Evolutionary conservation across 2,888 invertebrate genomes (phyloP).

Genomic region (Dicranocentrus wangi): DNA sequence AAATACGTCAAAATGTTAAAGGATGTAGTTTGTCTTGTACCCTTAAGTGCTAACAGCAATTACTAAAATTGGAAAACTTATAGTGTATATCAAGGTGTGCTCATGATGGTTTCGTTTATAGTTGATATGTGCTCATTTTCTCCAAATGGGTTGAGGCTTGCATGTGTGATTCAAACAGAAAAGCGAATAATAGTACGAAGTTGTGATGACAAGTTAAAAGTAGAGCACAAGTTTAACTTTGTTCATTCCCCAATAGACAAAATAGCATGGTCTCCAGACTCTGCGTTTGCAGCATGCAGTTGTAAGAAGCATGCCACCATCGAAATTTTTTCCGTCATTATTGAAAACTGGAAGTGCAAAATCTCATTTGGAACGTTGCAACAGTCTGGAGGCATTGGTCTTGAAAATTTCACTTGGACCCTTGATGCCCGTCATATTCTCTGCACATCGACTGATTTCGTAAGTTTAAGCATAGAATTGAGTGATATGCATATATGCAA

Average conservation of each 20-base stretch:
- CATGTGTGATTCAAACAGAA: slow-evolving; percentile 25
- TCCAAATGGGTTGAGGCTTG: slow-evolving; percentile 33
- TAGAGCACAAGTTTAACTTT: slow-evolving; percentile 4
- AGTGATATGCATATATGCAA: too few species aligned
- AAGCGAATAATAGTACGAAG: slow-evolving; percentile 23
- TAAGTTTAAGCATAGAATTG: too few species aligned
- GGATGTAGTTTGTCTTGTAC: too few species aligned
- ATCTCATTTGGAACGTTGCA: slow-evolving; percentile 74
- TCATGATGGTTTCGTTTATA: slow-evolving; percentile 31
- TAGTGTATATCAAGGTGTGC: too few species aligned
- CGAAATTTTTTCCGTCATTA: slow-evolving; percentile 77
- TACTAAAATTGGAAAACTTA: too few species aligned
- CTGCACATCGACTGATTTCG: slow-evolving; percentile 77
- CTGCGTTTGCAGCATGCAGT: slow-evolving; percentile 74
- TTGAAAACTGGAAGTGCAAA: slow-evolving; percentile 78
- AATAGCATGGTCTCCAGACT: slow-evolving; percentile 75
- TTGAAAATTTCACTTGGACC: slow-evolving; percentile 77
- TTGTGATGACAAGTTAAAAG: slow-evolving; percentile 28
- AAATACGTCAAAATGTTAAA: too few species aligned
- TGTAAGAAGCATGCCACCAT: slow-evolving; percentile 74
- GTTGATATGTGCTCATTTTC: slow-evolving; percentile 29
- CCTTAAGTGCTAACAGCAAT: too few species aligned
- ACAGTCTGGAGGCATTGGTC: slow-evolving; percentile 76
- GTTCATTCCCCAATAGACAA: slow-evolving; percentile 20
- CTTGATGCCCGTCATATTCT: slow-evolving; percentile 77